Evolutionary conservation across 1,140 invertebrate species (phyloP), one percentile per base, ranked within the genome.

Genomic region (Drosophila saltans): DNA sequence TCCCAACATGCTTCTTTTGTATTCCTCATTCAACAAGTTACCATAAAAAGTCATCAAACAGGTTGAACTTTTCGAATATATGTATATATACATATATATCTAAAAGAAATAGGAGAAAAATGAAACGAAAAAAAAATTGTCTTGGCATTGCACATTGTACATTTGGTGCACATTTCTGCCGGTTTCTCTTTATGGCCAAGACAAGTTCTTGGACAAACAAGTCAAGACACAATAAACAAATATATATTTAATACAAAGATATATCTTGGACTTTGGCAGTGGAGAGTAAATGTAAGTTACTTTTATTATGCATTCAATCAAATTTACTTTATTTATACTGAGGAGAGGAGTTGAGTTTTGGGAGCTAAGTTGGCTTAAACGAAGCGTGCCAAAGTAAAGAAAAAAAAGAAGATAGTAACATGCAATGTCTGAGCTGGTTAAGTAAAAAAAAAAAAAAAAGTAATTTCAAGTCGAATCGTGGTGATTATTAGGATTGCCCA

Each of bases 171-270:
- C 72, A 88, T 86, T 83, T 79, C 84, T 89, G 80, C 76, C 76
- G 80, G 76, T 79, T 86, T 88, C 84, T 80, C 83, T 86, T 81
- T 86, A 88, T 89, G 84, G 83, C 80, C 83, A 86, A 86, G 83
- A 89, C 83, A 83, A 86, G 83, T 86, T 86, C 83, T 86, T 85
- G 79, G 64, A 75, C 33, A 56, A 63, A 81, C 71, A 74, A 82
- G 78, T 68, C 63, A 36, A 74, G 62, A 60, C 24, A 64, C 7
- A 60, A 36, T 36, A 7, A 75, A 75, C 69, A 71, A 58, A 78
- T 79, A 56, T 71, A 33, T 48, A 58, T 9, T 40, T 52, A 39
- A 30, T 36, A 74, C 66, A 61, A 61, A 45, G n/a, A 36, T 16
- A 45, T 16, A 45, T 21, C 43, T 16, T 21, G 5, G n/a, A 45